These are phyloP conservation scores for Echinops telfairi DNA, from an alignment of 2,113 vertebrate genomes.

Conservation along the genomic window DNA sequence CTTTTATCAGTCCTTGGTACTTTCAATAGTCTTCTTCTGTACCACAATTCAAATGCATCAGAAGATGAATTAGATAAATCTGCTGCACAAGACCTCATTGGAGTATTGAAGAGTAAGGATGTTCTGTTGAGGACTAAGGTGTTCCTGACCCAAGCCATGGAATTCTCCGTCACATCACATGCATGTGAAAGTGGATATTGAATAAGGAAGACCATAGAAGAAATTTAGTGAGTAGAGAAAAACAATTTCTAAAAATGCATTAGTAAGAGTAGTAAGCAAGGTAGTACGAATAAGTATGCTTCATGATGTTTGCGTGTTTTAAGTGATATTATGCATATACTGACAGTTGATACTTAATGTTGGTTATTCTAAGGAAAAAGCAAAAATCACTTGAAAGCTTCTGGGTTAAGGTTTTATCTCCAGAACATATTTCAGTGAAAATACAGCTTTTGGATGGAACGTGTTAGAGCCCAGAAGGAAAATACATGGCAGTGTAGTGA, in stretches of 20 bases:
- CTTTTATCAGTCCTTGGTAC: no score
- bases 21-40: no score
- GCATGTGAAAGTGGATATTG: no score
- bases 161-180: no score
- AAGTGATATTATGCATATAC: neutral
- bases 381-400: neutral
- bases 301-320: neutral
- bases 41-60: no score
- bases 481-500: neutral
- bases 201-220: no score
- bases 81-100: no score
- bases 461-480: neutral
- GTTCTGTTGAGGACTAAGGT: no score
- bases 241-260: neutral
- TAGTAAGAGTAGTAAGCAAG: neutral
- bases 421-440: slow-evolving; percentile 10
- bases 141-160: no score
- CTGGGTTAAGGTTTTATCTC: neutral
- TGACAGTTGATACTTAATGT: neutral
- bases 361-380: neutral
- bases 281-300: neutral
- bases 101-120: no score
- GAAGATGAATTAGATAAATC: no score
- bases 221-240: slow-evolving; percentile 17
- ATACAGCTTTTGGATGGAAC: neutral